Percentiles rank a stretch among this genome's conserved stretches.
Evolutionary conservation across 2,888 invertebrate genomes (phyloP).

Genomic region (Ochlodes sylvanus): DNA sequence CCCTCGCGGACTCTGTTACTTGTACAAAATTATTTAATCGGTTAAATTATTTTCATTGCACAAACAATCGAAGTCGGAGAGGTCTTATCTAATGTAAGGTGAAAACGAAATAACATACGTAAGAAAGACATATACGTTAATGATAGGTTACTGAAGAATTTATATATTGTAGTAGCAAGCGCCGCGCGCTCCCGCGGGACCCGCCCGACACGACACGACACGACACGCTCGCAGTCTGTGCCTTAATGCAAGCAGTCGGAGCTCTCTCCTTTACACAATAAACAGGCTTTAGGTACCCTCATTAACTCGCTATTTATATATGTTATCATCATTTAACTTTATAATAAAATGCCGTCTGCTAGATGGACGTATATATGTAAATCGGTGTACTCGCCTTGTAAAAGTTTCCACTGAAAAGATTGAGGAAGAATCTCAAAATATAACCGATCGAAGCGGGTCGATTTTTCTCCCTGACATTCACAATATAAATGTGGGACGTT

Average conservation of each 20-base stretch:
- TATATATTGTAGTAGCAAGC: conserved; percentile 59
- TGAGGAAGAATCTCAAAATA: no score
- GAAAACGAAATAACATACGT: conserved; percentile 83
- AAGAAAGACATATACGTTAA: conserved; percentile 85
- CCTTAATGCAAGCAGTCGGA: background rate
- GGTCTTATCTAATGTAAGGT: conserved; percentile 66
- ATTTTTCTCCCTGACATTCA: no score
- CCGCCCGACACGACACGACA: conserved; percentile 38
- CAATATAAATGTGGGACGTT: no score
- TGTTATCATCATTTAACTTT: no score
- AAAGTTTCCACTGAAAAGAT: no score
- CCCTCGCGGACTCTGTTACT: conserved; percentile 42
- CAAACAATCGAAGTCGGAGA: conserved; percentile 59
- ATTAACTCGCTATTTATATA: no score
- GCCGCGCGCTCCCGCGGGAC: conserved; percentile 47
- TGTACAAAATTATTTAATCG: conserved; percentile 71
- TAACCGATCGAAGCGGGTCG: no score
- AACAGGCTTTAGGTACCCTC: no score
- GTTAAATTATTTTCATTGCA: conserved; percentile 72
- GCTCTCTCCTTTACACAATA: no score
- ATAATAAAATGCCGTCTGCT: no score
- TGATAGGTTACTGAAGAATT: conserved; percentile 81
- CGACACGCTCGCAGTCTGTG: conserved; percentile 8
- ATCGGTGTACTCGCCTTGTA: no score
- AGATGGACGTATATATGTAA: no score